phyloP scores from a whole-genome alignment of 2,888 invertebrate genomes.

The Drosophila suboccidentalis region DNA sequence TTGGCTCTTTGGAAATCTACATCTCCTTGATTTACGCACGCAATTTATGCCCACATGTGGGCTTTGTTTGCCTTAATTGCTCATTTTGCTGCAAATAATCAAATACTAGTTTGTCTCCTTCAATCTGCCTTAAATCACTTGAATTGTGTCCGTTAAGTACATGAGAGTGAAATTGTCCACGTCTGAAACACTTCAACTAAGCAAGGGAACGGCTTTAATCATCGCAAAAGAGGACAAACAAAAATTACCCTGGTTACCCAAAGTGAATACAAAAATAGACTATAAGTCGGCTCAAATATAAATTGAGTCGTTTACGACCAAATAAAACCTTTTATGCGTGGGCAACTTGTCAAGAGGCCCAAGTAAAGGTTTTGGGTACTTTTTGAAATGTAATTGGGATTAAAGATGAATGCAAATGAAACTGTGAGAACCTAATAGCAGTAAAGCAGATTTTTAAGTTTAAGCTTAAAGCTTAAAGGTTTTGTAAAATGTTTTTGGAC shows the following conservation, averaged over 20 bases:
- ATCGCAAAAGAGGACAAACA: slow-evolving; percentile 19
- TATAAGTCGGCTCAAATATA: slow-evolving; percentile 15
- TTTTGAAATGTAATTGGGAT: slow-evolving; percentile 9
- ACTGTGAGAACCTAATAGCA: not conserved
- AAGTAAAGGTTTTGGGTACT: slow-evolving; percentile 2
- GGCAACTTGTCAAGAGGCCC: slow-evolving; percentile 15
- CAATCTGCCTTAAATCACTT: slow-evolving; percentile 7
- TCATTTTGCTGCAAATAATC: slow-evolving; percentile 60
- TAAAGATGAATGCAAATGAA: slow-evolving; percentile 18
- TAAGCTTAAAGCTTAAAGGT: not conserved
- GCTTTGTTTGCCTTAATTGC: slow-evolving; percentile 52
- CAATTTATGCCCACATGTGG: slow-evolving; percentile 52
- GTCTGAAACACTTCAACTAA: not conserved
- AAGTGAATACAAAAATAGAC: slow-evolving; percentile 10
- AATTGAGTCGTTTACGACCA: slow-evolving; percentile 22
- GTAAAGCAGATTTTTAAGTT: not conserved
- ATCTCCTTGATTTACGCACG: slow-evolving; percentile 68
- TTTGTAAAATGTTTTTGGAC: slow-evolving; percentile 11
- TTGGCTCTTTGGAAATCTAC: slow-evolving; percentile 42
- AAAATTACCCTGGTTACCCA: slow-evolving; percentile 3
- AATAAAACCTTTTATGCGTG: slow-evolving; percentile 25
- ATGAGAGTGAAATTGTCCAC: not conserved
- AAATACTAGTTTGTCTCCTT: slow-evolving; percentile 31
- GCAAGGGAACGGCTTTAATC: slow-evolving; percentile 1
- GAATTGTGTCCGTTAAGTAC: not conserved